phyloP scores from a whole-genome alignment of 1,140 invertebrate genomes.

The Andricus grossulariae region DNA sequence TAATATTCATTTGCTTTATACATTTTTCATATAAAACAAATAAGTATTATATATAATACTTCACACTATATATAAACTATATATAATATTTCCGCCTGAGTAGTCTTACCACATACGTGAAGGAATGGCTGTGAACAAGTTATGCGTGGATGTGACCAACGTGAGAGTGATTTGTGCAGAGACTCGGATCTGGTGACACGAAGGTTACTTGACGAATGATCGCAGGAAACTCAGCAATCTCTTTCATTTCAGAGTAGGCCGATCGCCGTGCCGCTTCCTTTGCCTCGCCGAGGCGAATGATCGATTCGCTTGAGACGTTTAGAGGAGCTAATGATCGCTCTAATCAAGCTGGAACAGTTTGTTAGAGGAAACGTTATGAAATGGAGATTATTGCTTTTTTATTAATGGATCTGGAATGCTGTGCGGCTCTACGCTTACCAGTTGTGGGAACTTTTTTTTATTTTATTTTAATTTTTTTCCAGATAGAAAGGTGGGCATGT shows the following conservation, averaged over 20 bases:
- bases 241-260: constrained; percentile 21
- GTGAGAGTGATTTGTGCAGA: constrained; percentile 38
- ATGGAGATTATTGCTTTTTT: constrained; percentile 26
- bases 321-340: constrained; percentile 26
- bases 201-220: constrained; percentile 32
- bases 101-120: background rate
- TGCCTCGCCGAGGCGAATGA: constrained; percentile 24
- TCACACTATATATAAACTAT: no score
- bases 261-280: constrained; percentile 22
- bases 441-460: background rate
- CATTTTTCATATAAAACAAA: no score
- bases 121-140: constrained; percentile 5
- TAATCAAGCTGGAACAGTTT: constrained; percentile 27
- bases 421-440: background rate
- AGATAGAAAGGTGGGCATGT: no score
- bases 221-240: constrained; percentile 14
- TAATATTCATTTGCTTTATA: no score
- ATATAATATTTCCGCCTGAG: no score
- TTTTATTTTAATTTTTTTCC: background rate
- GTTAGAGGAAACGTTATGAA: constrained; percentile 15
- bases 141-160: constrained; percentile 22
- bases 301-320: constrained; percentile 30
- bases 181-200: constrained; percentile 40
- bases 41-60: no score
- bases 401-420: constrained; percentile 13